Percentiles rank a stretch among this genome's conserved stretches.
Evolutionary conservation across 2,888 invertebrate genomes (phyloP).

Genomic region (Eueremaeus valkanovi): DNA sequence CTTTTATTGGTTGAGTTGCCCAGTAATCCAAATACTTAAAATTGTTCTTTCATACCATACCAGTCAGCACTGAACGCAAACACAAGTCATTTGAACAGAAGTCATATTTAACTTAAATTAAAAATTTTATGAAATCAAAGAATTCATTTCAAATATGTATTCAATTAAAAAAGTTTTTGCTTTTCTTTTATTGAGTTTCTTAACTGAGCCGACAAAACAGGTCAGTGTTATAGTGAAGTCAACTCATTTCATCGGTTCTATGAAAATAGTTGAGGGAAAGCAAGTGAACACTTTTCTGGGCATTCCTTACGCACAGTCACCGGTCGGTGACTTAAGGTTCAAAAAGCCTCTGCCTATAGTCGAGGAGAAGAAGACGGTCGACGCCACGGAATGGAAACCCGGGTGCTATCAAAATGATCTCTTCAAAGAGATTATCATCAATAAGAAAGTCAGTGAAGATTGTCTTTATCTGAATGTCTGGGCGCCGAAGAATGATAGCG

Average conservation of each 20-base stretch:
- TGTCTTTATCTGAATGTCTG: constrained; percentile 41
- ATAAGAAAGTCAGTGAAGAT: constrained; percentile 29
- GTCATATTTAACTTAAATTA: not conserved
- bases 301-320: constrained; percentile 45
- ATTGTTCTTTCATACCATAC: not conserved
- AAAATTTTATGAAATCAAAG: no score
- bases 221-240: constrained; percentile 10
- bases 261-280: constrained; percentile 40
- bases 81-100: not conserved
- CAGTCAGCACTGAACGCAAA: not conserved
- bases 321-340: constrained; percentile 44
- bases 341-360: constrained; percentile 38
- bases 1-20: constrained; percentile 5
- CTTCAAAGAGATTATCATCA: constrained; percentile 22
- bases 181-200: constrained; percentile 4
- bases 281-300: constrained; percentile 44
- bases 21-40: not conserved
- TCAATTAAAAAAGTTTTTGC: constrained; percentile 7
- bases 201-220: constrained; percentile 4
- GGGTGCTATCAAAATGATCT: constrained; percentile 30
- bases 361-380: not conserved
- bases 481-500: constrained; percentile 27
- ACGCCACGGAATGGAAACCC: not conserved
- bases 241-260: not conserved
- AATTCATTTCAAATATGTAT: not conserved